Evolutionary conservation across 1,140 invertebrate species (phyloP), one percentile per base, ranked within the genome.

Genomic region (Medauroidea extradentata): DNA sequence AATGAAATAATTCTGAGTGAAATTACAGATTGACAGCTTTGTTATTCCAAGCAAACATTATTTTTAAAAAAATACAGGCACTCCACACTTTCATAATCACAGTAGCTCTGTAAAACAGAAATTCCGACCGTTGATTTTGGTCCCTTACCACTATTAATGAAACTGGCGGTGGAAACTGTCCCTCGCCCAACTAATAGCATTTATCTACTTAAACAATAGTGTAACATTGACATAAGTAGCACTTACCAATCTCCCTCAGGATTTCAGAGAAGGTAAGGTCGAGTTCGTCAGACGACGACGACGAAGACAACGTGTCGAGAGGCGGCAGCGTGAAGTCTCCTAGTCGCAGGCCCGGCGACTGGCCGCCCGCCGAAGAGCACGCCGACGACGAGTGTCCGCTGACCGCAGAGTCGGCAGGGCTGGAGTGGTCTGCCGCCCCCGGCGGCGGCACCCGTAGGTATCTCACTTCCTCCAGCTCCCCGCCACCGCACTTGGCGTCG

Each of bases 211-310:
- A n/a, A n/a, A n/a, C n/a, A n/a, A n/a, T n/a, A n/a, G n/a, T n/a
- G n/a, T n/a, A n/a, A n/a, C n/a, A n/a, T n/a, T n/a, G n/a, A n/a
- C n/a, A n/a, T n/a, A n/a, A n/a, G n/a, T n/a, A n/a, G n/a, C 41
- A 57, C 59, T 57, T 19, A 56, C 44, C 43, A 11, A 50, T 21
- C 23, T 57, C 56, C 0, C n/a, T 41, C 4, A 50, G 49, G 27
- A 62, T 52, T 11, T 39, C 56, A 14, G 60, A 14, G 14, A 59
- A 59, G 49, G 53, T 62, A 14, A 62, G 55, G n/a, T 63, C 60
- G 5, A 80, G 65, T 52, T 80, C 78, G 42, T 82, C 81, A 14
- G 72, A 75, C 0, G 79, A 80, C 0, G 81, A 82, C 0, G 77
- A 78, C 0, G 79, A 76, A 3, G 79, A 78, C 13, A 59, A 39